Base-by-base conservation (phyloP, 2,797 vertebrate species). In the Furcifer pardalis region DNA sequence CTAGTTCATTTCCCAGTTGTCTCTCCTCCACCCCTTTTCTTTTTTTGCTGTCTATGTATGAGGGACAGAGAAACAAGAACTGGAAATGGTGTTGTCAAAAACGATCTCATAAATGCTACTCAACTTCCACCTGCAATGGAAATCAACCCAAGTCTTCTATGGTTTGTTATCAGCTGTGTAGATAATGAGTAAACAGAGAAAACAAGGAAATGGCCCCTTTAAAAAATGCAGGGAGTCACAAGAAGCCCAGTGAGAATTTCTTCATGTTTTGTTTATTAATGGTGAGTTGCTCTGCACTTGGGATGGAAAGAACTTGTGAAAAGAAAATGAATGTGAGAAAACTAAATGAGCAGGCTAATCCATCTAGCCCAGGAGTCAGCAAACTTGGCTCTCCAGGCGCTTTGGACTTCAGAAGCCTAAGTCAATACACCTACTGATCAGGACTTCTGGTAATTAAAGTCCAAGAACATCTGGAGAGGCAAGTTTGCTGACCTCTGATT, bases 21-120 rank as follows among this genome's bases (percentile, higher is more conserved):
- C 62, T 37, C 13, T 15, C 49, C 49, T 4, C 21, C 52, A 56
- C 21, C 52, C 52, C 2, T 56, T 56, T 19, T 2, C 5, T 52
- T 65, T 66, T 66, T 83, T 56, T 66, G 62, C 81, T 76, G 49
- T 83, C 76, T 40, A 76, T 83, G 76, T 49, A 62, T 49, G 60
- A 40, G 60, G 72, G 65, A 63, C 44, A 83, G 44, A 66, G 72
- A 56, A 83, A 71, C 2, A 32, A 74, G 72, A 72, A 52, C 56
- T 75, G 37, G 59, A 23, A 25, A 27, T 63, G 44, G 42, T 66
- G 44, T 83, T 74, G 44, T 66, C 81, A 66, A 66, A 76, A 80
- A 7, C 25, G 68, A 81, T 81, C 68, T 73, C 80, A 17, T 1
- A 56, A 35, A 44, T 27, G 46, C 60, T 76, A 66, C 32, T 83